Evolutionary conservation across 2,113 vertebrate species (phyloP).

Genomic region (Dipodomys ordii): DNA sequence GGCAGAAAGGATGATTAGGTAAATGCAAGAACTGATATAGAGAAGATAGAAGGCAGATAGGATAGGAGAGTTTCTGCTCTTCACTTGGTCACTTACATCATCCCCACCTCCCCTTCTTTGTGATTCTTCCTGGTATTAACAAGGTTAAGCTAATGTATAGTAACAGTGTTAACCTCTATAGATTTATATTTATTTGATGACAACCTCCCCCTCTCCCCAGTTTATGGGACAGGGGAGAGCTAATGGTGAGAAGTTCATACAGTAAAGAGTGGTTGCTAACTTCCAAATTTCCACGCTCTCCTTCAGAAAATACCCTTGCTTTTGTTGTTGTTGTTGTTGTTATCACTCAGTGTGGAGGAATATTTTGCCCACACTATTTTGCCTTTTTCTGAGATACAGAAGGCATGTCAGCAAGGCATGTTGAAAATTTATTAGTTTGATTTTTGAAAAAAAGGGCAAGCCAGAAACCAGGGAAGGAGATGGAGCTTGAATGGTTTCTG

Average conservation of each 20-base stretch:
- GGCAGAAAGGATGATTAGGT: slow-evolving; percentile 13
- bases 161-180: not conserved
- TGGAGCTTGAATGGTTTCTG: slow-evolving; percentile 1
- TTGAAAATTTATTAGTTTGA: slow-evolving; percentile 18
- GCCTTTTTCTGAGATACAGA: slow-evolving; percentile 29
- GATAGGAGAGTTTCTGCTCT: not conserved
- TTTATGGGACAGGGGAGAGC: not conserved
- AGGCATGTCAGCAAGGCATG: not conserved
- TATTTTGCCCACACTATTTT: not conserved
- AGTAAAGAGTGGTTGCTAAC: not conserved
- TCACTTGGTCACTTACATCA: not conserved
- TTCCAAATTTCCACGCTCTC: not conserved
- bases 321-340: not conserved
- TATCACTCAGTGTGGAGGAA: slow-evolving; percentile 9
- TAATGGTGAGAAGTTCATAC: slow-evolving; percentile 12
- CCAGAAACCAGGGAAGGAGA: slow-evolving; percentile 55
- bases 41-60: not conserved
- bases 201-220: not conserved
- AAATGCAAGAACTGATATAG: not conserved
- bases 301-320: not conserved
- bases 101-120: not conserved
- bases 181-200: not conserved
- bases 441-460: not conserved
- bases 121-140: not conserved
- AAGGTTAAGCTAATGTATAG: not conserved